Percentiles rank a stretch among this genome's conserved stretches.
Evolutionary conservation across 2,888 invertebrate genomes (phyloP).

Genomic region (Baccha elongata): DNA sequence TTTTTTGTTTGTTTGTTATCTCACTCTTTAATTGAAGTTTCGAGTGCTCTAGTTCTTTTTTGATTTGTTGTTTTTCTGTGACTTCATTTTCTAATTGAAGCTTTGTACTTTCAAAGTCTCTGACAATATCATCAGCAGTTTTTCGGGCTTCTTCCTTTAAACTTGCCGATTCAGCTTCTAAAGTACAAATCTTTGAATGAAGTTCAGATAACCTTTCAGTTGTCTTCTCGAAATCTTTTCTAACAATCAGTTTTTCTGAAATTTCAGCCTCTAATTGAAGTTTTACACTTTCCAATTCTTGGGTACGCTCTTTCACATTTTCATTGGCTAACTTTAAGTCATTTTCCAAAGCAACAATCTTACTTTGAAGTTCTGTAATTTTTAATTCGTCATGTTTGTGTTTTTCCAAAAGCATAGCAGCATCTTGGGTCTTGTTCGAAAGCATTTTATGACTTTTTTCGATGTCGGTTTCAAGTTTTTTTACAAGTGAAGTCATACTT

Average conservation of each 20-base stretch:
- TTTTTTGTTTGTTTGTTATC: not conserved
- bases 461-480: slow-evolving; percentile 37
- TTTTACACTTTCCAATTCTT: not conserved
- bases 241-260: not conserved
- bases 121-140: not conserved
- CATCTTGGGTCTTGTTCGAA: slow-evolving; percentile 19
- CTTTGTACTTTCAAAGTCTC: not conserved
- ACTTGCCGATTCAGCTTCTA: not conserved
- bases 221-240: not conserved
- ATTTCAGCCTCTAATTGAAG: not conserved
- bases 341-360: not conserved
- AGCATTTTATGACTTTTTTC: slow-evolving; percentile 17
- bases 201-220: not conserved
- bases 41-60: not conserved
- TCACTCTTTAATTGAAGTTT: not conserved
- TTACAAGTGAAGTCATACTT: slow-evolving; percentile 16
- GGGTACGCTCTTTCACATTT: not conserved
- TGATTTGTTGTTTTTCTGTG: not conserved
- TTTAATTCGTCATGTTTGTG: slow-evolving; percentile 10
- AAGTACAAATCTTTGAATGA: not conserved
- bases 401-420: slow-evolving; percentile 12
- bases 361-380: slow-evolving; percentile 26
- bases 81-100: not conserved
- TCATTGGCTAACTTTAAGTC: not conserved
- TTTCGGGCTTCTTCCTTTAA: not conserved